phyloP scores from a whole-genome alignment of 92 coral and sea anemone genomes.

The Siderastrea radians region DNA sequence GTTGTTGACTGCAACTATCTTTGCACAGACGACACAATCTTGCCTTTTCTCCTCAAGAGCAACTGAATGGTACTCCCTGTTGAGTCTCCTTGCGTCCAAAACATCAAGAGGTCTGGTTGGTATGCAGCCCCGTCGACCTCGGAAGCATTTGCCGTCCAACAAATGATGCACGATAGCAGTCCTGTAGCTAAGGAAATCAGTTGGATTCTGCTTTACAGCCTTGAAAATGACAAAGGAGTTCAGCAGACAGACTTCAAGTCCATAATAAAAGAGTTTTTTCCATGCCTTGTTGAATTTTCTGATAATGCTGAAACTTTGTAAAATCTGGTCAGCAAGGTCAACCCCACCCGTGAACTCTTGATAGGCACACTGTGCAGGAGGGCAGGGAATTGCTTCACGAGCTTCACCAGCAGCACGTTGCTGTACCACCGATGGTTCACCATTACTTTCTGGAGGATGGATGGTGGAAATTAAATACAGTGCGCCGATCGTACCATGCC shows the following conservation, averaged over 20 bases:
- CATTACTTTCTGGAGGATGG: constrained; percentile 54
- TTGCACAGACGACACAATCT: constrained; percentile 42
- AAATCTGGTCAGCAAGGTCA: constrained; percentile 36
- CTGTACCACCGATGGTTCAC: constrained; percentile 11
- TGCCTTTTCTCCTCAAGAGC: constrained; percentile 27
- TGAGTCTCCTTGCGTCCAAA: constrained; percentile 41
- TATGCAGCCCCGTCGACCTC: constrained; percentile 25
- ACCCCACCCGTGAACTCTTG: constrained; percentile 43
- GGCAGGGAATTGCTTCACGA: constrained; percentile 11
- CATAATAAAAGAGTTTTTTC: constrained; percentile 59
- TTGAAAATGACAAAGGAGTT: constrained; percentile 39
- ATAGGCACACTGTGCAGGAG: constrained; percentile 49
- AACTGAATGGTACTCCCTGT: constrained; percentile 45
- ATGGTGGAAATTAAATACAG: constrained; percentile 60
- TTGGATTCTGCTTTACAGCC: background rate
- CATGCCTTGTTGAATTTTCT: constrained; percentile 34
- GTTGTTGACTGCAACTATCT: constrained; percentile 20
- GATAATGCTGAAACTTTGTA: constrained; percentile 16
- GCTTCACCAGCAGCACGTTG: constrained; percentile 17
- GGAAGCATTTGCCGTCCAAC: constrained; percentile 40
- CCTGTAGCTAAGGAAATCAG: constrained; percentile 34
- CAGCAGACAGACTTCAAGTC: constrained; percentile 49
- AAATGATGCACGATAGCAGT: constrained; percentile 26
- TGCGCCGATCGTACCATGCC: constrained; percentile 54
- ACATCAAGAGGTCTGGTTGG: constrained; percentile 46